Conservation (phyloP, 53 echinoderm and acorn worm genomes). For the Actinopyga echinites region DNA sequence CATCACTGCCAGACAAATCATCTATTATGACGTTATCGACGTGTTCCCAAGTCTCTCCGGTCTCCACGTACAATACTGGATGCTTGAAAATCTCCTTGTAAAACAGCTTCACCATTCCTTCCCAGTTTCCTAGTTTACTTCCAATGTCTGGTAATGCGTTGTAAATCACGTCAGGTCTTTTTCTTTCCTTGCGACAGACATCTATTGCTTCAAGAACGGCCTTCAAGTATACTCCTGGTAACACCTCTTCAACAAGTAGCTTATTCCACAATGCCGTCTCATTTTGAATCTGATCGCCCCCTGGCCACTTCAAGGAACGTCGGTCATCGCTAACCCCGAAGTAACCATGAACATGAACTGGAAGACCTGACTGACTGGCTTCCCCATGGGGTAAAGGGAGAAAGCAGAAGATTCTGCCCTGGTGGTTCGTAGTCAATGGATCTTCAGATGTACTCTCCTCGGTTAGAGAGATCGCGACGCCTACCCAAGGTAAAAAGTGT, state of each 20-base stretch:
- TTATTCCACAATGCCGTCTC: constrained; percentile 78
- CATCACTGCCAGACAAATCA: too few species aligned
- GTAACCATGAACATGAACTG: constrained; percentile 92
- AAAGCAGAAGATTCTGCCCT: constrained; percentile 86
- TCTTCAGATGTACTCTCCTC: background rate
- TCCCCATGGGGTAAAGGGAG: constrained; percentile 85
- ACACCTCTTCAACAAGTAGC: constrained; percentile 53
- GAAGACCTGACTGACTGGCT: constrained; percentile 72
- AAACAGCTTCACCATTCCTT: background rate
- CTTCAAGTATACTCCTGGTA: constrained; percentile 70
- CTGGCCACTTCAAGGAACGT: constrained; percentile 88
- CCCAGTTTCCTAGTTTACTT: constrained; percentile 23
- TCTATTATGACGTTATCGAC: background rate
- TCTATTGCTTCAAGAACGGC: constrained; percentile 3
- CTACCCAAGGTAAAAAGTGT: constrained; percentile 53
- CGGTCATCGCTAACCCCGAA: constrained; percentile 92
- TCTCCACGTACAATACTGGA: background rate
- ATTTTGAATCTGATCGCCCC: constrained; percentile 73
- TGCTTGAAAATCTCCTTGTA: constrained; percentile 1
- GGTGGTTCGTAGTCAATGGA: background rate
- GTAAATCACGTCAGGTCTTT: background rate
- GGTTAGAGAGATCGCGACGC: constrained; percentile 30
- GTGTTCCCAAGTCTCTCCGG: background rate
- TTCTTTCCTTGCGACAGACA: background rate
- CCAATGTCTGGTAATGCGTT: background rate